phyloP scores from a whole-genome alignment of 35 echinoderm and acorn worm species.

The Lytechinus pictus region DNA sequence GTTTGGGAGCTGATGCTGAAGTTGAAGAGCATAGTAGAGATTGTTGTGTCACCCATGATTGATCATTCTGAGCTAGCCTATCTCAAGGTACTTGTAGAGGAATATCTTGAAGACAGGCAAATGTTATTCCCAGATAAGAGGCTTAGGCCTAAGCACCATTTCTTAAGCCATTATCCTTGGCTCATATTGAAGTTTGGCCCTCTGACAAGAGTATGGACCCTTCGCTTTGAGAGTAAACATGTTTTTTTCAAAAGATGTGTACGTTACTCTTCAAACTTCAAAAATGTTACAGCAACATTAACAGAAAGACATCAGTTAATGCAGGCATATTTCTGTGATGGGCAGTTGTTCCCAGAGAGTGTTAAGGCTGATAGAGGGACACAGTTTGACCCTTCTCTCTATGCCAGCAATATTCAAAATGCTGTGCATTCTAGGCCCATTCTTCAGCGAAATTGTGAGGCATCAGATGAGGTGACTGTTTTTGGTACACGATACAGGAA shows the following conservation, averaged over 20 bases:
- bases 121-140: background rate
- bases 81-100: constrained; percentile 63
- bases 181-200: constrained; percentile 56
- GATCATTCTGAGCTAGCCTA: constrained; percentile 53
- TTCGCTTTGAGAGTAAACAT: constrained; percentile 73
- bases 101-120: constrained; percentile 64
- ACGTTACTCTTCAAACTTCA: constrained; percentile 29
- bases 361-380: constrained; percentile 6
- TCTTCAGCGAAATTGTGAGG: constrained; percentile 38
- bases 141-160: too few relatives aligned
- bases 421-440: background rate
- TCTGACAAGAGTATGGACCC: constrained; percentile 64
- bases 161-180: too few relatives aligned
- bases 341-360: constrained; percentile 60
- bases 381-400: constrained; percentile 53
- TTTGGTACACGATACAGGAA: constrained; percentile 64
- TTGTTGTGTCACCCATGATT: constrained; percentile 56
- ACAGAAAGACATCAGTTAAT: constrained; percentile 65
- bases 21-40: constrained; percentile 64
- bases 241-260: constrained; percentile 66
- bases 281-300: constrained; percentile 35
- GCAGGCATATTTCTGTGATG: constrained; percentile 52
- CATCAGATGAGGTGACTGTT: constrained; percentile 43
- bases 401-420: constrained; percentile 56
- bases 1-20: constrained; percentile 63